Evolutionary conservation across 2,888 invertebrate species (phyloP).

Genomic region (Leucophora obtusa): DNA sequence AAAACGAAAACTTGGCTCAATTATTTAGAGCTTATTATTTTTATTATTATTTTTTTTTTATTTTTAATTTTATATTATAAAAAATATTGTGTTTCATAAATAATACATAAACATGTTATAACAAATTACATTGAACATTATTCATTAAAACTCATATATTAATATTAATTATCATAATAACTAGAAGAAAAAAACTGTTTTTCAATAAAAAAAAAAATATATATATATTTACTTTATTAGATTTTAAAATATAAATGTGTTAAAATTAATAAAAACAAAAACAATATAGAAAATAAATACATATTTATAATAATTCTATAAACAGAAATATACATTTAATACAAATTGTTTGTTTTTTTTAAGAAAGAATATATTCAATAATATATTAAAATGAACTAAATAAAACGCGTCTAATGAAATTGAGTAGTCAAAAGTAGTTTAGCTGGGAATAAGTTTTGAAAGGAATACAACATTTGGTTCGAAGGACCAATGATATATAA

Average conservation of each 20-base stretch:
- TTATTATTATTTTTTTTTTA: conserved; percentile 24
- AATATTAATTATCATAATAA: conserved; percentile 18
- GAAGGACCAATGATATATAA: too few species aligned
- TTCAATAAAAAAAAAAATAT: conserved; percentile 5
- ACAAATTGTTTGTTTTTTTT: neutral
- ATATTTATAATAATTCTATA: conserved; percentile 22
- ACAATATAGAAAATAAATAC: conserved; percentile 33
- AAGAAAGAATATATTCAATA: neutral
- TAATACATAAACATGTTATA: neutral
- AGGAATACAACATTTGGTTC: too few species aligned
- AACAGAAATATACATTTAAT: conserved; percentile 4
- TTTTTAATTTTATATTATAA: conserved; percentile 19
- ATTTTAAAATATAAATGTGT: conserved; percentile 24
- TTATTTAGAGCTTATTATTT: conserved; percentile 48
- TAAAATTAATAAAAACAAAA: conserved; percentile 5
- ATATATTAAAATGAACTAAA: neutral
- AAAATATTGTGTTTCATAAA: neutral
- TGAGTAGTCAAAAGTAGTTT: too few species aligned
- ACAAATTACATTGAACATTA: neutral
- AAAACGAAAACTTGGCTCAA: conserved; percentile 30
- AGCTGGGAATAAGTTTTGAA: too few species aligned
- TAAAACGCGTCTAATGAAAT: neutral
- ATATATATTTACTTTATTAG: conserved; percentile 38
- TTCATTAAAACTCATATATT: neutral
- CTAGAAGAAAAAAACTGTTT: neutral